Conservation (phyloP, 2,797 vertebrate species). For the Rachycentron canadum region DNA sequence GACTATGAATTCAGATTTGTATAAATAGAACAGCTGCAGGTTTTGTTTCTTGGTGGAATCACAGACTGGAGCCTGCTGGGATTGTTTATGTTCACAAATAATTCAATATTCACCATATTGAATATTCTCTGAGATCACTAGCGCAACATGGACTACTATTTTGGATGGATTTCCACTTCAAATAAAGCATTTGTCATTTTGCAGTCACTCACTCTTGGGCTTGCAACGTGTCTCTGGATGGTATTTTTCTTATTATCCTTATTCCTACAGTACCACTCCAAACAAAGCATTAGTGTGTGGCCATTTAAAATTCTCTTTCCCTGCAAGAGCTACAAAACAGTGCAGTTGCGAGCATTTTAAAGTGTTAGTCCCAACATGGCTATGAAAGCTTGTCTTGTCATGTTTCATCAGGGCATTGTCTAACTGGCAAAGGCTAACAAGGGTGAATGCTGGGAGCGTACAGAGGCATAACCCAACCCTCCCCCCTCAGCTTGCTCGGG, state of each 20-base stretch:
- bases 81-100: constrained; percentile 71
- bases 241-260: constrained; percentile 53
- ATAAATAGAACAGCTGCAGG: constrained; percentile 47
- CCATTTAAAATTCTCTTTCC: constrained; percentile 75
- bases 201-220: constrained; percentile 49
- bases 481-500: constrained; percentile 47
- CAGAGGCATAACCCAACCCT: constrained; percentile 64
- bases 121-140: constrained; percentile 62
- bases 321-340: constrained; percentile 75
- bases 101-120: constrained; percentile 65
- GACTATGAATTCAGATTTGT: constrained; percentile 13
- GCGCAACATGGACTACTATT: constrained; percentile 50
- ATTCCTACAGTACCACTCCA: constrained; percentile 41
- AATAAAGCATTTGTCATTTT: constrained; percentile 59
- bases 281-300: constrained; percentile 59
- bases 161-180: constrained; percentile 57
- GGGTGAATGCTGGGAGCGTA: constrained; percentile 79
- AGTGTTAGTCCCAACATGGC: constrained; percentile 72
- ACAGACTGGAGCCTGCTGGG: constrained; percentile 38
- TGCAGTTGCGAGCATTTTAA: constrained; percentile 71
- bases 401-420: constrained; percentile 83
- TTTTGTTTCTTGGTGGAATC: constrained; percentile 42
- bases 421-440: constrained; percentile 83
- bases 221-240: constrained; percentile 35
- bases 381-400: constrained; percentile 84